Evolutionary conservation across 2,888 invertebrate species (phyloP), one percentile per base, ranked within the genome.

Genomic region (Callosobruchus maculatus): DNA sequence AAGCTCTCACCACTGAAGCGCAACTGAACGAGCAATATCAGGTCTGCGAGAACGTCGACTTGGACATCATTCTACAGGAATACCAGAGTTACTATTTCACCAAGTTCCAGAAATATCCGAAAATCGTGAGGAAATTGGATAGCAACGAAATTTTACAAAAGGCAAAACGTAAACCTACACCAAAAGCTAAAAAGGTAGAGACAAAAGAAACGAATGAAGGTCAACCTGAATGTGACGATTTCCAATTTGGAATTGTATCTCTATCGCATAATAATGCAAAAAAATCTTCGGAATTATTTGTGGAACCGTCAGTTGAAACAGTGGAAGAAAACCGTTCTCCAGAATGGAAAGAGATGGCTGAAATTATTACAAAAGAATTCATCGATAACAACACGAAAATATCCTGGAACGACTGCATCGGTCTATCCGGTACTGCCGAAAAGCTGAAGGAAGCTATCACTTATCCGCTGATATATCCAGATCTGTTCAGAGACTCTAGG

Each of bases 11-110:
- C 26, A 87, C 88, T 21, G 97, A 97, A 86, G 94, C 95, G 0
- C 91, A 91, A 68, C 88, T 97, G 13, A 89, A 92, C 0, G 89
- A 89, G 5, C 91, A 92, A 75, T 92, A 91, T 83, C 89, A 91
- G 82, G 89, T 97, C 67, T 98, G 97, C 86, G 98, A 98, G 83
- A 98, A 98, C 83, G 92, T 98, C 74, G 97, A 97, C 85, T 88
- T 98, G 83, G 94, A 95, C 78, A 93, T 94, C 68, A 94, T 98
- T 79, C 87, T 97, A 74, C 92, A 95, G 89, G 97, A 97, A 82
- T 98, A 95, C 86, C 94, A 93, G 83, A 94, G 94, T 78, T 97
- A 95, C 87, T 96, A 95, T 86, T 91, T 93, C 81, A 89, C 95
- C 69, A 93, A 95, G 82, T 97, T 96, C 88, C 94, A 95, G 85